Evolutionary conservation across 2,888 invertebrate species (phyloP), one percentile per base, ranked within the genome.

Genomic region (Gymnoscelis rufifasciata): DNA sequence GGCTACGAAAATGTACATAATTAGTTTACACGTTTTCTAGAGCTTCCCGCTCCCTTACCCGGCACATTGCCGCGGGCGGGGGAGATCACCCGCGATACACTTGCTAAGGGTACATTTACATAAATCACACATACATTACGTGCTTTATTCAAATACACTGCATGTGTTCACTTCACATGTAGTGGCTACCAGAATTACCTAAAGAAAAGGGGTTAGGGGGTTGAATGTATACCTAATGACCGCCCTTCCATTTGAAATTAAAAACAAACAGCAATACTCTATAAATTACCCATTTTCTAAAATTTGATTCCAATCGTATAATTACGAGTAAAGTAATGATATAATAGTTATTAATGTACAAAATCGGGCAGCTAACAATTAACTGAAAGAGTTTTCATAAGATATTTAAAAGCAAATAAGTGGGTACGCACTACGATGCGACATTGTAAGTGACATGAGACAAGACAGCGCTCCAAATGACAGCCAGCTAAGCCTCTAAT

Each of bases 1-100:
- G 80, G 80, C 83, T 80, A 87, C 87, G 84, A 86, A 87, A 87
- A 87, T 82, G 83, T 88, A 87, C 83, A 87, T 87, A 87, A 87
- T 88, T 87, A 87, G 87, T 88, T 88, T 87, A 87, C 87, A 87
- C 86, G 83, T 87, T 87, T 86, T 83, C 86, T 81, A 75, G 62
- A 62, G 69, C 71, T 68, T 72, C 74, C 73, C 66, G 57, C 52
- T 47, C 52, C 74, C 73, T 46, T 38, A 14, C 40, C 41, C 67
- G 74, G 74, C 82, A 82, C 82, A 81, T 82, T 81, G 82, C 51
- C 51, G 46, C 55, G 60, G 55, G 58, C 49, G 66, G 71, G 77
- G 73, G 69, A 78, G 82, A 82, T 82, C 76, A 80, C 68, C 68
- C 69, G 68, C 76, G 79, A 82, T 83, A 82, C 77, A 83, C 83